Evolutionary conservation across 2,797 vertebrate species (phyloP).

Genomic region (Ctenopoma kingsleyae): DNA sequence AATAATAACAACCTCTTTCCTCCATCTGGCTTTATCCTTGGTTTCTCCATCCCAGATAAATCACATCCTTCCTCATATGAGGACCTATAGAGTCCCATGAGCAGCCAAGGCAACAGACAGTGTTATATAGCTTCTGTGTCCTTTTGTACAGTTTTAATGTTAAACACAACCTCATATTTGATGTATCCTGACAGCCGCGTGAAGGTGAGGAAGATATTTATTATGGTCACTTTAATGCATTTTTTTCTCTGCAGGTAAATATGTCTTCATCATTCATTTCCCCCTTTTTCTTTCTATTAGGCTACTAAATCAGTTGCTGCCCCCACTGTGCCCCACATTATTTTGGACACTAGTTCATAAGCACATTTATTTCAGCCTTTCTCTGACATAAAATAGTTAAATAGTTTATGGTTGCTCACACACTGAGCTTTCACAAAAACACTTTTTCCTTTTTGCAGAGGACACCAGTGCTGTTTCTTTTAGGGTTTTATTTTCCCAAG

Average conservation of each 20-base stretch:
- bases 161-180: constrained; percentile 22
- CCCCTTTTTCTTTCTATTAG: background rate
- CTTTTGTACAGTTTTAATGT: constrained; percentile 30
- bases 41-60: constrained; percentile 61
- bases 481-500: too few species aligned
- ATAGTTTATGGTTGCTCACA: too few species aligned
- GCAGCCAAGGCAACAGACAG: constrained; percentile 54
- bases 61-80: constrained; percentile 48
- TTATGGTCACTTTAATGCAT: background rate
- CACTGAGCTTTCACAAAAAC: too few species aligned
- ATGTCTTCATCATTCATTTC: constrained; percentile 19
- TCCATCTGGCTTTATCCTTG: constrained; percentile 59
- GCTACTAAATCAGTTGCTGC: background rate
- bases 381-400: too few species aligned
- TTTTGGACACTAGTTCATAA: background rate
- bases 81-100: constrained; percentile 35
- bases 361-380: background rate
- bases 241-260: constrained; percentile 12
- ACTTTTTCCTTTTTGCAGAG: too few species aligned
- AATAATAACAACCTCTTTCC: constrained; percentile 57
- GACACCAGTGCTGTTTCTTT: too few species aligned
- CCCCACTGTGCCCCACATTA: background rate
- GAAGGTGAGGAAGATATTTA: constrained; percentile 38
- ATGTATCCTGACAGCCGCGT: constrained; percentile 24
- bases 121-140: constrained; percentile 14